A percentile compares a stretch with the other conserved stretches of the same genome.
These are phyloP conservation scores for cat (Felis catus) DNA, from an alignment of 2,113 vertebrate genomes.

Conservation along the genomic window DNA sequence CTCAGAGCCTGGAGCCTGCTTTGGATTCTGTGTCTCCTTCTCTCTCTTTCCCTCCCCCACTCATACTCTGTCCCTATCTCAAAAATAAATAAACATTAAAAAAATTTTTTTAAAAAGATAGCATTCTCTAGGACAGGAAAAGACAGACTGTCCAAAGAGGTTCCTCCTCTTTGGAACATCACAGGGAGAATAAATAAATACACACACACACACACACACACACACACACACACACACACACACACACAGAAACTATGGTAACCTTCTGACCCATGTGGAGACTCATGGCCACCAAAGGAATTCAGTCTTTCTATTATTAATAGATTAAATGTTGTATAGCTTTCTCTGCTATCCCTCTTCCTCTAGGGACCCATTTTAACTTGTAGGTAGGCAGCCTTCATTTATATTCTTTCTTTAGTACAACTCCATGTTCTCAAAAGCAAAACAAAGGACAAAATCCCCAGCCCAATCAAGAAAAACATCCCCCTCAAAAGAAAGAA, in stretches of 20 bases:
- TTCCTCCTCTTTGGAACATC: not conserved
- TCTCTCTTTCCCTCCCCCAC: too few species aligned
- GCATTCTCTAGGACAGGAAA: not conserved
- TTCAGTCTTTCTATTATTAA: not conserved
- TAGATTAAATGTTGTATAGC: not conserved
- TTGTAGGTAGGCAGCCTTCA: not conserved
- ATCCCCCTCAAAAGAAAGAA: not conserved
- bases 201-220: not conserved
- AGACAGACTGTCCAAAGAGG: not conserved
- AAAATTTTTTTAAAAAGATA: not conserved
- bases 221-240: not conserved
- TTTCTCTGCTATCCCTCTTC: not conserved
- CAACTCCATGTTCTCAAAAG: not conserved
- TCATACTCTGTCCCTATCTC: too few species aligned
- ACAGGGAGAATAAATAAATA: not conserved
- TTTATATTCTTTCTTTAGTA: not conserved
- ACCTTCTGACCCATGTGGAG: not conserved
- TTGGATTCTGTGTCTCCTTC: too few species aligned
- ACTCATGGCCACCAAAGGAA: not conserved
- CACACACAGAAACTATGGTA: not conserved
- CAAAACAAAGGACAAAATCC: constrained; percentile 27
- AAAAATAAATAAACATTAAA: not conserved
- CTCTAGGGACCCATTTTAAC: not conserved
- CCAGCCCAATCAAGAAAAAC: not conserved
- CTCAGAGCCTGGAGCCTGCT: too few species aligned